Evolutionary conservation across 2,113 vertebrate genomes (phyloP).

Genomic region (Emydocephalus ijimae): DNA sequence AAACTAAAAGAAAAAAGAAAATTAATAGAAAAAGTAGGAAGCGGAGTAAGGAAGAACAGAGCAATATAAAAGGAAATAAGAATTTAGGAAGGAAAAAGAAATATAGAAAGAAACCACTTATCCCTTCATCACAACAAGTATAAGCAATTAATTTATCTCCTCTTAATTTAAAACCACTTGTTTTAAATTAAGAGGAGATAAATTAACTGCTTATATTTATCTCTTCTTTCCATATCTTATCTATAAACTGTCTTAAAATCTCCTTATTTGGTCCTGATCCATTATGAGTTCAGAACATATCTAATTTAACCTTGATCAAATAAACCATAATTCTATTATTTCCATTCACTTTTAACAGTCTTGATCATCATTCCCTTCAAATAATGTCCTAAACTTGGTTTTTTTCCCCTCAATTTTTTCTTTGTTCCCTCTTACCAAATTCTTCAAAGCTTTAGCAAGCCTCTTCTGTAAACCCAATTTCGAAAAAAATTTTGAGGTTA

Average conservation of each 20-base stretch:
- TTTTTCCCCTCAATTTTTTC: not conserved
- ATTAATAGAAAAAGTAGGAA: not conserved
- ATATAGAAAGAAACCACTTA: not conserved
- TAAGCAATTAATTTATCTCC: not conserved
- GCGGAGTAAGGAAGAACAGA: not conserved
- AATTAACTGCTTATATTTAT: not conserved
- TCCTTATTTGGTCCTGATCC: not conserved
- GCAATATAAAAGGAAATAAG: not conserved
- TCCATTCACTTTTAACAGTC: not conserved
- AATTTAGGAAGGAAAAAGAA: not conserved
- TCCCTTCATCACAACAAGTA: not conserved
- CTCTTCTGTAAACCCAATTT: not conserved
- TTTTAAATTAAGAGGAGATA: no score
- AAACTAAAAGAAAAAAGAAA: not conserved
- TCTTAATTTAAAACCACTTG: not conserved
- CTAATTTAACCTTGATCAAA: not conserved
- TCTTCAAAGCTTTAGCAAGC: not conserved
- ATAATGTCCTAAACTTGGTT: not conserved
- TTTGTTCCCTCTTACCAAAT: not conserved
- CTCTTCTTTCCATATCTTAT: not conserved
- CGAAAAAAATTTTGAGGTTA: not conserved
- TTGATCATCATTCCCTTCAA: not conserved
- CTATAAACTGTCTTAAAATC: not conserved
- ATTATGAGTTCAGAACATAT: not conserved
- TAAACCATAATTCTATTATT: not conserved